Percentiles rank a stretch among this genome's conserved stretches.
Conservation (phyloP, 35 echinoderm and acorn worm species). For the Apostichopus californicus region DNA sequence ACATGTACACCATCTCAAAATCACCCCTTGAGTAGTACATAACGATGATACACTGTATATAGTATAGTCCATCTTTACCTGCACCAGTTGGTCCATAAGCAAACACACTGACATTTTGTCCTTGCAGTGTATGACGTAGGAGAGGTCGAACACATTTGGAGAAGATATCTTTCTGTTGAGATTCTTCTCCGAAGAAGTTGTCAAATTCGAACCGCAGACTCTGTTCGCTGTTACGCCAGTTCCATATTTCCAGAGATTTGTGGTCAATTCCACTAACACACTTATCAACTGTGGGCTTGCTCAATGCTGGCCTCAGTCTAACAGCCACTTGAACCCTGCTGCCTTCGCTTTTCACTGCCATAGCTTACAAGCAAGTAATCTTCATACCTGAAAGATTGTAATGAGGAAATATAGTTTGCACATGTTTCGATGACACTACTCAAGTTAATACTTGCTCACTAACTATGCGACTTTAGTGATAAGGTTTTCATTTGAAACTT, state of each 20-base stretch:
- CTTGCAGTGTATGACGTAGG: conserved; percentile 63
- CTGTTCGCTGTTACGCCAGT: conserved; percentile 81
- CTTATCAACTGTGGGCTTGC: conserved; percentile 45
- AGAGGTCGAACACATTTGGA: conserved; percentile 64
- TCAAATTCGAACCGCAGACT: conserved; percentile 92
- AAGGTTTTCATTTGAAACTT: too few species aligned
- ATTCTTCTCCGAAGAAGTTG: conserved; percentile 59
- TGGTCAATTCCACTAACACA: conserved; percentile 66
- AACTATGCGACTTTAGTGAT: too few species aligned
- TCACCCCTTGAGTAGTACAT: too few species aligned
- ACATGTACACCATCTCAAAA: too few species aligned
- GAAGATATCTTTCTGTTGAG: conserved; percentile 75
- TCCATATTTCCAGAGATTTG: conserved; percentile 85
- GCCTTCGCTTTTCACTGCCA: conserved; percentile 3
- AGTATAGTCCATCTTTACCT: conserved; percentile 24
- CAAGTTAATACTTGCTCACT: too few species aligned
- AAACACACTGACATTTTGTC: conserved; percentile 98
- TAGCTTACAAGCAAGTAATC: neutral
- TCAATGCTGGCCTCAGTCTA: conserved; percentile 67
- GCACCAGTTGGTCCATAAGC: conserved; percentile 96
- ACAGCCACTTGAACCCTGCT: conserved; percentile 75
- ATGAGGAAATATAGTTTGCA: too few species aligned
- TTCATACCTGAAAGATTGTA: neutral
- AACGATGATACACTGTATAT: too few species aligned
- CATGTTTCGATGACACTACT: too few species aligned